A percentile compares a stretch with the other conserved stretches of the same genome.
Evolutionary conservation across 2,113 vertebrate species (phyloP).

Genomic region (Eleginops maclovinus): DNA sequence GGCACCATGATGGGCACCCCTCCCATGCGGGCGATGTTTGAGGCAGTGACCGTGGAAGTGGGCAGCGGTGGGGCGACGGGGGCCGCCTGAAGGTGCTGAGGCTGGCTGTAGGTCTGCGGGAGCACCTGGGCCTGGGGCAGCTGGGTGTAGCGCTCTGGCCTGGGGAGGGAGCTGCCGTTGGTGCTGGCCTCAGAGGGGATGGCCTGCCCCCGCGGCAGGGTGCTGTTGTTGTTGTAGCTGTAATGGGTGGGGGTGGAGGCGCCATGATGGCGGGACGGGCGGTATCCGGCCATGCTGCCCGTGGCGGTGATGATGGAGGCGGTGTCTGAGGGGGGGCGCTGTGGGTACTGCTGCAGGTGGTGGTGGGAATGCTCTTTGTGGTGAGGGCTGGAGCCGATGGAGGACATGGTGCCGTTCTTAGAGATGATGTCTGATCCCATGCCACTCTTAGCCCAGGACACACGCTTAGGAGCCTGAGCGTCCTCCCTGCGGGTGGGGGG

Average conservation of each 20-base stretch:
- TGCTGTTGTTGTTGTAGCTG: conserved; percentile 78
- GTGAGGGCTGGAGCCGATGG: conserved; percentile 85
- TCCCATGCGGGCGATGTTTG: conserved; percentile 89
- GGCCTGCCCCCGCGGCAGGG: conserved; percentile 57
- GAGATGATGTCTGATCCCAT: conserved; percentile 88
- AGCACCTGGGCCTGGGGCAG: conserved; percentile 71
- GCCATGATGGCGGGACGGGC: conserved; percentile 59
- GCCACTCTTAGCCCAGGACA: conserved; percentile 89
- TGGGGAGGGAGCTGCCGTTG: conserved; percentile 75
- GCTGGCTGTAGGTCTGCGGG: conserved; percentile 62
- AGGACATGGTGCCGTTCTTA: conserved; percentile 93
- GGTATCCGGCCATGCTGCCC: conserved; percentile 81
- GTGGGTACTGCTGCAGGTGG: conserved; percentile 81
- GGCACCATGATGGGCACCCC: conserved; percentile 92
- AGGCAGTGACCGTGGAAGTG: conserved; percentile 76
- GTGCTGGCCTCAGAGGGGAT: conserved; percentile 39
- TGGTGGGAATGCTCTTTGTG: conserved; percentile 73
- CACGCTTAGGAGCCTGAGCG: conserved; percentile 88
- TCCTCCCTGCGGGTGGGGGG: conserved; percentile 85
- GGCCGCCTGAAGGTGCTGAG: conserved; percentile 56
- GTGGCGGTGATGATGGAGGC: conserved; percentile 85
- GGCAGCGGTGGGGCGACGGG: conserved; percentile 66
- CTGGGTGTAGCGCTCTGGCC: conserved; percentile 76
- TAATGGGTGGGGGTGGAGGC: conserved; percentile 74
- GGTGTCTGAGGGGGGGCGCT: conserved; percentile 82